Base-by-base conservation (phyloP, 2,113 vertebrate genomes). In the Ondatra zibethicus region DNA sequence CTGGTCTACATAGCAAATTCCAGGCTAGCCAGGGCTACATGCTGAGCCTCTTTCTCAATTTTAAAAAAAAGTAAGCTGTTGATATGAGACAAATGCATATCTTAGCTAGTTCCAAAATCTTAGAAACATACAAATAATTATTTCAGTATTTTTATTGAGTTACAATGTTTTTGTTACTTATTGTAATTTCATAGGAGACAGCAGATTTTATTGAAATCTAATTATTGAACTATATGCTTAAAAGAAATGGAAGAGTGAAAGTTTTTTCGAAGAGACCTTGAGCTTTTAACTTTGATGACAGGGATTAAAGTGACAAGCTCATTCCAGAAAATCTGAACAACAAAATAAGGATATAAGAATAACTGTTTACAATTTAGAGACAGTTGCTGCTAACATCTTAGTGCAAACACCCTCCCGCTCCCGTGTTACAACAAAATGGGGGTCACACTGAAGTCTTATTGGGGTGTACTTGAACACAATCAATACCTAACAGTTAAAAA, bases 141-240 rank as follows among this genome's bases (percentile, higher is more conserved):
- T 63, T 80, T 96, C 82, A 85, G 50, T 42, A 93, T 0, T 96
- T 96, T 94, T 0, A 45, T 0, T n/a, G 16, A 84, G 23, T 82
- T 29, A 77, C 19, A 68, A 95, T 97, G 92, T 95, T 97, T 96
- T 95, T 80, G 50, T 93, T 63, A 4, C 72, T 17, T 78, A 86
- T 87, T 68, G 21, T 52, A 81, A 47, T 84, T 92, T 42, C 81
- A 95, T 87, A 73, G 87, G 97, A 95, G 75, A 31, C 89, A 85
- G 47, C 87, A 61, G 87, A 77, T 80, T 73, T 33, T 27, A 7
- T 58, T 96, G 65, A 65, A 70, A 91, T 31, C 66, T 45, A 90
- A 78, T 78, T 82, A 17, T 68, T 93, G 61, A 94, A 50, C 6
- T 92, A 8, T 72, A 21, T 42, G 70, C 2, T 72, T 77, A 80